A percentile compares a stretch with the other conserved stretches of the same genome.
phyloP scores from a whole-genome alignment of 2,888 invertebrate species.

The Ennomos erosarius region DNA sequence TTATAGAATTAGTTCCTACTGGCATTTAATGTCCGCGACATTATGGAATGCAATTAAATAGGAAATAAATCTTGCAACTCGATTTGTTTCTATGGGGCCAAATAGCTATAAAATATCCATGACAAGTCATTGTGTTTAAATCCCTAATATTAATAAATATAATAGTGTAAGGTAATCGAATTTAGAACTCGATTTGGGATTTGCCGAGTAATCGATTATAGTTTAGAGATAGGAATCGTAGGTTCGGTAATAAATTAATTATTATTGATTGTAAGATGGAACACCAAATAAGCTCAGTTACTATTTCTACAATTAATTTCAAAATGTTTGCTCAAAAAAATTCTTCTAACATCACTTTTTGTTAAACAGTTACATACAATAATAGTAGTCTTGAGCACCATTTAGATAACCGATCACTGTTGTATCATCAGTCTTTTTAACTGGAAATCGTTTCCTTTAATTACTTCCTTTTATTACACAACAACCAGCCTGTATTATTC shows the following conservation, averaged over 20 bases:
- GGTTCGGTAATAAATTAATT: conserved; percentile 38
- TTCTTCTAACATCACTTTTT: conserved; percentile 4
- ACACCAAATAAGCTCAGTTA: conserved; percentile 61
- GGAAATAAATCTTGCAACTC: conserved; percentile 63
- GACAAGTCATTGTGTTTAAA: conserved; percentile 76
- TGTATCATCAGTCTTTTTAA: no score
- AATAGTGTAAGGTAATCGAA: conserved; percentile 32
- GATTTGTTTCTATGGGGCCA: conserved; percentile 80
- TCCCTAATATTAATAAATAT: conserved; percentile 41
- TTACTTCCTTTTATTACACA: no score
- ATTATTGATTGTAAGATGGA: conserved; percentile 52
- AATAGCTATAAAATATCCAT: conserved; percentile 78
- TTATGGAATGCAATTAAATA: conserved; percentile 43
- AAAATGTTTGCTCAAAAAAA: conserved; percentile 8
- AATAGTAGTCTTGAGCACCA: no score
- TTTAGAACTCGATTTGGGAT: conserved; percentile 46
- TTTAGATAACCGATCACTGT: no score
- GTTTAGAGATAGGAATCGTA: conserved; percentile 40
- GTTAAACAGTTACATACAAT: no score
- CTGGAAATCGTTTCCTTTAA: no score
- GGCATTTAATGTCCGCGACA: conserved; percentile 56
- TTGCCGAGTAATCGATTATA: conserved; percentile 53
- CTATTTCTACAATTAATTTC: conserved; percentile 6
- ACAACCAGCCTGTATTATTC: no score
- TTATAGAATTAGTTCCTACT: conserved; percentile 56